Evolutionary conservation across 2,113 vertebrate genomes (phyloP).

Genomic region (Campylorhamphus procurvoides): DNA sequence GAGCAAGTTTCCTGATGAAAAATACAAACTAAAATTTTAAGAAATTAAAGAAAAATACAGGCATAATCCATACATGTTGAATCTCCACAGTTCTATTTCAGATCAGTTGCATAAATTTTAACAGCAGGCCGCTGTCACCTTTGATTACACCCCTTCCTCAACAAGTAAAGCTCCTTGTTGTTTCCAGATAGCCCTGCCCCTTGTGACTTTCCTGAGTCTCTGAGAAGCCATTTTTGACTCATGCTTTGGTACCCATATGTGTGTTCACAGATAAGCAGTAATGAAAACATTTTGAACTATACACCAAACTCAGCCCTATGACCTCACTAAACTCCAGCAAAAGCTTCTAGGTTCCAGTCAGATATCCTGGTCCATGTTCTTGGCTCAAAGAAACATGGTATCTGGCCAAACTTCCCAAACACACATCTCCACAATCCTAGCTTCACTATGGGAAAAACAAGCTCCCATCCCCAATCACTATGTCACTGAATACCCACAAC

Average conservation of each 20-base stretch:
- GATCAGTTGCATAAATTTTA: background rate
- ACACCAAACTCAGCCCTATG: background rate
- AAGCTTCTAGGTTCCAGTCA: background rate
- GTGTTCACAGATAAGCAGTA: background rate
- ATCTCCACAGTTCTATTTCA: background rate
- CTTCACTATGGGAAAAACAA: background rate
- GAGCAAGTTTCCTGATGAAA: background rate
- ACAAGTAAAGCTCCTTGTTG: background rate
- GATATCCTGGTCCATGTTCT: background rate
- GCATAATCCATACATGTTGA: background rate
- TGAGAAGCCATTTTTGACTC: background rate
- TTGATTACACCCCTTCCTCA: background rate
- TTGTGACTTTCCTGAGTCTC: background rate
- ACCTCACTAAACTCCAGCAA: background rate
- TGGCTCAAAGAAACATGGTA: background rate
- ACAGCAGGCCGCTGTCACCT: background rate
- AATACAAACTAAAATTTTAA: background rate
- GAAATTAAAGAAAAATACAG: background rate
- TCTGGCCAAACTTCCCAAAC: background rate
- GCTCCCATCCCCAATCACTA: background rate
- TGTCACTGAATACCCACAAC: background rate
- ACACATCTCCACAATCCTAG: background rate
- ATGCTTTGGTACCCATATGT: fast-evolving
- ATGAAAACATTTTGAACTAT: background rate
- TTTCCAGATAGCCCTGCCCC: background rate